These are phyloP conservation scores for Bambusicola thoracicus DNA, from an alignment of 2,113 vertebrate genomes.

Conservation along the genomic window DNA sequence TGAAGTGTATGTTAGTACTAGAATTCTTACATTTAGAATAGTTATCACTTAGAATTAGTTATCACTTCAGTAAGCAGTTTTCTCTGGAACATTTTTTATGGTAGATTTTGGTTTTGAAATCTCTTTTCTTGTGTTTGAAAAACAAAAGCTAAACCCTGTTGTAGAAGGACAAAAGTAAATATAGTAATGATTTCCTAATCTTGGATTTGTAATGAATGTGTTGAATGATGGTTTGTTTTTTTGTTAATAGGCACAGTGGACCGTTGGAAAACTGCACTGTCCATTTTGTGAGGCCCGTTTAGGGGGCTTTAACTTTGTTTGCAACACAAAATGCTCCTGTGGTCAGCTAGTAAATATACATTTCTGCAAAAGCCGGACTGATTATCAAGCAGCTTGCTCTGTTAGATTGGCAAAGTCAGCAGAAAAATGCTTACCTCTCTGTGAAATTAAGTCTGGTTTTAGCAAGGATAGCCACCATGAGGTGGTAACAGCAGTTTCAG, in stretches of 20 bases:
- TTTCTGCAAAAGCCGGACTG: constrained; percentile 84
- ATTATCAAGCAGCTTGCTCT: constrained; percentile 73
- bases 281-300: constrained; percentile 83
- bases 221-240: constrained; percentile 55
- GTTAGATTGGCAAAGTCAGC: constrained; percentile 68
- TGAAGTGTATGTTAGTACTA: constrained; percentile 5
- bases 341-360: constrained; percentile 78
- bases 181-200: neutral
- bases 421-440: constrained; percentile 48
- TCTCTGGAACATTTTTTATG: neutral
- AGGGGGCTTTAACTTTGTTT: constrained; percentile 87
- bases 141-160: constrained; percentile 33
- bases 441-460: constrained; percentile 52
- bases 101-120: constrained; percentile 11
- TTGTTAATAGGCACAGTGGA: constrained; percentile 84
- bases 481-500: constrained; percentile 36
- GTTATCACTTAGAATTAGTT: neutral
- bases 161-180: constrained; percentile 23
- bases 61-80: neutral
- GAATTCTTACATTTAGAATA: neutral
- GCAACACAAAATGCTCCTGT: constrained; percentile 85
- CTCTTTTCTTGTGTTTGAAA: constrained; percentile 36
- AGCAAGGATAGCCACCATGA: constrained; percentile 25
- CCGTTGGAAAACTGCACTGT: constrained; percentile 84
- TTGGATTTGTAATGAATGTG: constrained; percentile 68